Conservation (phyloP, 2,888 invertebrate species). For the Flexamia atlantica region DNA sequence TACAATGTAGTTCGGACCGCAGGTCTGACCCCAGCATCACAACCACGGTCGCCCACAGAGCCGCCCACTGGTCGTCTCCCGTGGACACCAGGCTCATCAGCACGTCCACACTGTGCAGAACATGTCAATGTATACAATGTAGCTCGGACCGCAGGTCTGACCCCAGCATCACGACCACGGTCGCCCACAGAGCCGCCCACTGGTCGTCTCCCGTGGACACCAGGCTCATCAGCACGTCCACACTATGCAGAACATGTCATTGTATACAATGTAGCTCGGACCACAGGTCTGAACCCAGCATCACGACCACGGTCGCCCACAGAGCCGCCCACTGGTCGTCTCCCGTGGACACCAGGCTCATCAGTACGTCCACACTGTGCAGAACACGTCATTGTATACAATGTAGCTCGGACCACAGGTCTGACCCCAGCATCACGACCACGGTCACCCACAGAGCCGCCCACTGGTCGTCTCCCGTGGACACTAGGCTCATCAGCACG, state of each 20-base stretch:
- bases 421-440: constrained; percentile 36
- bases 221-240: constrained; percentile 37
- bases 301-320: constrained; percentile 34
- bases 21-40: constrained; percentile 48
- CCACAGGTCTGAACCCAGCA: constrained; percentile 46
- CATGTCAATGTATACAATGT: too few relatives aligned
- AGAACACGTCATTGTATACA: too few relatives aligned
- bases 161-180: constrained; percentile 31
- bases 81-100: constrained; percentile 24
- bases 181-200: constrained; percentile 45
- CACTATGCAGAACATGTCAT: constrained; percentile 35
- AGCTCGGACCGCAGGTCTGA: constrained; percentile 33
- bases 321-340: constrained; percentile 33
- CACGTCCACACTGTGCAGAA: constrained; percentile 29
- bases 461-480: constrained; percentile 42
- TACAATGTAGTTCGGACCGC: background rate
- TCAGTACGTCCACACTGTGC: constrained; percentile 46
- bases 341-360: constrained; percentile 12
- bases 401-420: constrained; percentile 21
- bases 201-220: constrained; percentile 23
- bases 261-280: background rate
- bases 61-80: constrained; percentile 44
- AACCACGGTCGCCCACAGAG: constrained; percentile 30
- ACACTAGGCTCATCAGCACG: constrained; percentile 20
- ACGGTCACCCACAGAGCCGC: constrained; percentile 29